These are phyloP conservation scores for Coturnix japonica DNA, from an alignment of 2,113 vertebrate genomes.

Conservation along the genomic window DNA sequence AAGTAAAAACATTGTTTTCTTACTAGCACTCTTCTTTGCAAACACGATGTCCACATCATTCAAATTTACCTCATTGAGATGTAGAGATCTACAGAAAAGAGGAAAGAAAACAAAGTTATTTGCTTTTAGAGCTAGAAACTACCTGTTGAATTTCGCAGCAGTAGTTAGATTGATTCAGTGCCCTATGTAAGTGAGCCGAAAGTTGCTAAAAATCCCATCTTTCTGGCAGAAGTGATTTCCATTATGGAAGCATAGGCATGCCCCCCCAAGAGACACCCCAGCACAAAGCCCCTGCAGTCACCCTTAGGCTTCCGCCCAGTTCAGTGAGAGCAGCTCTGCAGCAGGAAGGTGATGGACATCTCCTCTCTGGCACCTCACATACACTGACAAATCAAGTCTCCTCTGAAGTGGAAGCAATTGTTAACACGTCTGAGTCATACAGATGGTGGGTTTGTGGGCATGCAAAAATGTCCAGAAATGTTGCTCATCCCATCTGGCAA, in stretches of 20 bases:
- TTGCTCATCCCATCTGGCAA: neutral
- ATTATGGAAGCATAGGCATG: neutral
- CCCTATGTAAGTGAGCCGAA: neutral
- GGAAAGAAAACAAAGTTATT: neutral
- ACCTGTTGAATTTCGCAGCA: neutral
- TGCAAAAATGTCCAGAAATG: neutral
- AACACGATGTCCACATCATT: neutral
- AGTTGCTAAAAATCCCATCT: neutral
- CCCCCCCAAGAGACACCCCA: neutral
- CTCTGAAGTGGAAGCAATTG: neutral
- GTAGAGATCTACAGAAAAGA: neutral
- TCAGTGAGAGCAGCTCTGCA: neutral
- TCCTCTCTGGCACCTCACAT: neutral
- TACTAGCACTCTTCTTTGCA: neutral
- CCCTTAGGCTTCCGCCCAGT: rapidly evolving
- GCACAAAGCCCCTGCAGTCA: neutral
- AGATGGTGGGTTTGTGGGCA: neutral
- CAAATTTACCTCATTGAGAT: neutral
- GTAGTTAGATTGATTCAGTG: neutral
- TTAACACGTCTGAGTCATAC: rapidly evolving
- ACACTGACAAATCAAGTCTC: neutral
- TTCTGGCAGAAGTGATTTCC: neutral
- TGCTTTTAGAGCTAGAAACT: neutral
- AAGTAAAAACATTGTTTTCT: neutral
- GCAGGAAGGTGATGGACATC: neutral